Evolutionary conservation across 2,113 vertebrate species (phyloP), one percentile per base, ranked within the genome.

Genomic region (Noturus placidus): DNA sequence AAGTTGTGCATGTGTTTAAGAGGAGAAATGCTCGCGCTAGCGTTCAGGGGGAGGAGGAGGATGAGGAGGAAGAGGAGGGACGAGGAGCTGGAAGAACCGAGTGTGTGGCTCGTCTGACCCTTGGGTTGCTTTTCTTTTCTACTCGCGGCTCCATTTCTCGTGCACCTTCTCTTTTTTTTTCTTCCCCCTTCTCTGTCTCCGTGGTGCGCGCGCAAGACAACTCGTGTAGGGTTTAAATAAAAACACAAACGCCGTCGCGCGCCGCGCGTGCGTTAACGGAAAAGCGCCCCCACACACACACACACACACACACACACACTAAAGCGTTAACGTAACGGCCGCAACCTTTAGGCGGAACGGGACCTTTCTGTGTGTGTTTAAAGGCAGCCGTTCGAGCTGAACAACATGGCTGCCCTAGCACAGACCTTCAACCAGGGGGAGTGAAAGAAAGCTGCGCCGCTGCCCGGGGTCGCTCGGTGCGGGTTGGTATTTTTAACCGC

Each of bases 391-490:
- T 92, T 93, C 90, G 91, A 93, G 91, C 92, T 96, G 96, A 97
- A 96, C 97, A 97, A 98, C 98, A 99, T 99, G 98, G 98, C 98
- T 99, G 97, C 97, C 98, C 97, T 97, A 92, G 96, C 96, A 96
- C 93, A 97, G 96, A 97, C 96, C 97, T 96, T 95, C 94, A 92
- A 94, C 56, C 54, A 57, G 19, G 72, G 69, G 50, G 85, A 56
- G 87, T 95, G 96, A 96, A 96, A 97, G 96, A 97, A 97, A 72
- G 54, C 83, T 42, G 96, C 96, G 96, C 93, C 96, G 95, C 96
- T 94, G 96, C 95, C 96, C 95, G 84, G 14, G 63, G 2, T n/a
- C n/a, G n/a, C n/a, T n/a, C n/a, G n/a, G n/a, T n/a, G n/a, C n/a
- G n/a, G n/a, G n/a, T n/a, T 35, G 63, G 63, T 0, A 35, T 97